These are phyloP conservation scores for Neodon shergylaensis DNA, from an alignment of 2,113 vertebrate species.

Conservation along the genomic window DNA sequence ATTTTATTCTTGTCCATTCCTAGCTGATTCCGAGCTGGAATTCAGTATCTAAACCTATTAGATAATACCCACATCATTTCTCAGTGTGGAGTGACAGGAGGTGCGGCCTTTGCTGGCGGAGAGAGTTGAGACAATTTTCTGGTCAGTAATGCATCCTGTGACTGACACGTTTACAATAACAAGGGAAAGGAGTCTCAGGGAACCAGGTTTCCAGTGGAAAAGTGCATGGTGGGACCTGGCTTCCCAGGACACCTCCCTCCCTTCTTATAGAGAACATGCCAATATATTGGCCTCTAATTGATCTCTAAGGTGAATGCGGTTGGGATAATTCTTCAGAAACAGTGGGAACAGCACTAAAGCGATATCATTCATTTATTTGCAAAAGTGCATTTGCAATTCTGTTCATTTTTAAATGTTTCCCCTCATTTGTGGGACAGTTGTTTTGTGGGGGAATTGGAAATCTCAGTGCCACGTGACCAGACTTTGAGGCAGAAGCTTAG, in stretches of 20 bases:
- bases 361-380: neutral
- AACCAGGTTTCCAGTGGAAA: neutral
- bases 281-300: conserved; percentile 3
- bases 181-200: neutral
- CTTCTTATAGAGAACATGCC: neutral
- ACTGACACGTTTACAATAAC: neutral
- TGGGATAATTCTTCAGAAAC: neutral
- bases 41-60: neutral
- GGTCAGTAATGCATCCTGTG: neutral
- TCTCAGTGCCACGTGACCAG: conserved; percentile 42
- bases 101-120: neutral
- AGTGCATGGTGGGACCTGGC: neutral
- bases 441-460: neutral
- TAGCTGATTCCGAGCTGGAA: neutral
- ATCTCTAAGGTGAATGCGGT: neutral
- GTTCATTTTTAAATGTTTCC: neutral
- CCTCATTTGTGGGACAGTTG: neutral
- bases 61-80: neutral
- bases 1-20: neutral
- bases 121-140: neutral
- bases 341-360: neutral
- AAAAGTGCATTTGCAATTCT: neutral
- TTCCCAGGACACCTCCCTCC: neutral
- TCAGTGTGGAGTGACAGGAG: neutral
- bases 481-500: conserved; percentile 66